Evolutionary conservation across 2,113 vertebrate species (phyloP).

Genomic region (Uria lomvia): DNA sequence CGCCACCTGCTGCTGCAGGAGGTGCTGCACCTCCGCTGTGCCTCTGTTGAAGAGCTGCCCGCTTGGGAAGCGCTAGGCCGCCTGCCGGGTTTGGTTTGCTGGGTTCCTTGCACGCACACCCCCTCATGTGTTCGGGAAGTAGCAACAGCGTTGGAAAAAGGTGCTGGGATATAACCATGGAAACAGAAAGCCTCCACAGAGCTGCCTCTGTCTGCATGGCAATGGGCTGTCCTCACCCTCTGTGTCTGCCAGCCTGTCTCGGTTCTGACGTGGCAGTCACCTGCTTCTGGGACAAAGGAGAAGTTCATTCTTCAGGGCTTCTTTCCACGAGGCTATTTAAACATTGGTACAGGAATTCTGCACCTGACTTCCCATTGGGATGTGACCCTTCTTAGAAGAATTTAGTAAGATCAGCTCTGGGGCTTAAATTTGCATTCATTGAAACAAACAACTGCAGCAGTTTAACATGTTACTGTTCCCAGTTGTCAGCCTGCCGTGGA

Average conservation of each 20-base stretch:
- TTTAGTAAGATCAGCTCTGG: background rate
- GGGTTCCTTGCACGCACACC: background rate
- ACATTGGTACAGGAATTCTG: background rate
- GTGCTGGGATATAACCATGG: conserved; percentile 19
- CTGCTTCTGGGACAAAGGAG: background rate
- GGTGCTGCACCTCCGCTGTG: background rate
- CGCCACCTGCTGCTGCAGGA: background rate
- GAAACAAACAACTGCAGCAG: background rate
- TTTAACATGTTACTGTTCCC: background rate
- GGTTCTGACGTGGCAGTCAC: background rate
- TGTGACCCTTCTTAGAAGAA: background rate
- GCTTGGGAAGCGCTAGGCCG: background rate
- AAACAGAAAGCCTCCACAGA: background rate
- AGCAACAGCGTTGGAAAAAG: background rate
- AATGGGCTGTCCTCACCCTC: background rate
- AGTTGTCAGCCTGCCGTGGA: background rate
- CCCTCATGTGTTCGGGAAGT: background rate
- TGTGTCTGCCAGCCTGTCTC: background rate
- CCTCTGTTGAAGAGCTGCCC: background rate
- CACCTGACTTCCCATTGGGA: background rate
- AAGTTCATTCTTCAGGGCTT: background rate
- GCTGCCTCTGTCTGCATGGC: background rate
- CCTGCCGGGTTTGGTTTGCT: background rate
- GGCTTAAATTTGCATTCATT: background rate
- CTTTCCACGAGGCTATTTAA: background rate